These are phyloP conservation scores for Lepidochitona cinerea DNA, from an alignment of 2,888 invertebrate genomes.

Conservation along the genomic window DNA sequence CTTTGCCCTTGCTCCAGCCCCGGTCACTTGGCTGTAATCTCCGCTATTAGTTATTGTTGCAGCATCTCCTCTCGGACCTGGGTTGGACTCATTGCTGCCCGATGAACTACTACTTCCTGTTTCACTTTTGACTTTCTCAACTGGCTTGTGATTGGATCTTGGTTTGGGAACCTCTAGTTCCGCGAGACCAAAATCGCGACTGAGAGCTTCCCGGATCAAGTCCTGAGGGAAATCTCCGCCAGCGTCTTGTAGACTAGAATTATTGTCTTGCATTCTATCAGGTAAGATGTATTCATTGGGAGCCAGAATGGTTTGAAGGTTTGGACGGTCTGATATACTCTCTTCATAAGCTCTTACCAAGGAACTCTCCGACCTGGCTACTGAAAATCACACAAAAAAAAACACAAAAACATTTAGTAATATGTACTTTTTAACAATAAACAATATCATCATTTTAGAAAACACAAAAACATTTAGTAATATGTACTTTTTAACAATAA, in stretches of 20 bases:
- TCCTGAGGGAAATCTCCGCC: background rate
- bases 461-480: too few relatives aligned
- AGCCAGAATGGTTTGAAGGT: background rate
- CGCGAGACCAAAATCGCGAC: constrained; percentile 2
- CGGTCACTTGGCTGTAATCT: background rate
- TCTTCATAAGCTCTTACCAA: background rate
- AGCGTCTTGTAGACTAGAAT: background rate
- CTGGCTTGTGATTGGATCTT: constrained; percentile 8
- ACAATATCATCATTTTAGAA: too few relatives aligned
- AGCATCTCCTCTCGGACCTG: background rate
- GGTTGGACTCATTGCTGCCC: background rate
- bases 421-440: too few relatives aligned
- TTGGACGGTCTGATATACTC: background rate
- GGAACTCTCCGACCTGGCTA: background rate
- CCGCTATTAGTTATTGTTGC: constrained; percentile 25
- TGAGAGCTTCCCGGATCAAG: background rate
- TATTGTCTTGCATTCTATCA: background rate
- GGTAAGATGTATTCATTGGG: background rate
- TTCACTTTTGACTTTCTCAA: constrained; percentile 32
- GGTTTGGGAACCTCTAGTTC: constrained; percentile 21
- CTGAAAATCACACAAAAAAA: background rate
- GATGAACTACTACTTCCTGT: constrained; percentile 22
- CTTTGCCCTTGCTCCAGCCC: background rate
- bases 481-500: too few relatives aligned
- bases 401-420: too few relatives aligned